Evolutionary conservation across 2,888 invertebrate species (phyloP).

Genomic region (Thelaira solivaga): DNA sequence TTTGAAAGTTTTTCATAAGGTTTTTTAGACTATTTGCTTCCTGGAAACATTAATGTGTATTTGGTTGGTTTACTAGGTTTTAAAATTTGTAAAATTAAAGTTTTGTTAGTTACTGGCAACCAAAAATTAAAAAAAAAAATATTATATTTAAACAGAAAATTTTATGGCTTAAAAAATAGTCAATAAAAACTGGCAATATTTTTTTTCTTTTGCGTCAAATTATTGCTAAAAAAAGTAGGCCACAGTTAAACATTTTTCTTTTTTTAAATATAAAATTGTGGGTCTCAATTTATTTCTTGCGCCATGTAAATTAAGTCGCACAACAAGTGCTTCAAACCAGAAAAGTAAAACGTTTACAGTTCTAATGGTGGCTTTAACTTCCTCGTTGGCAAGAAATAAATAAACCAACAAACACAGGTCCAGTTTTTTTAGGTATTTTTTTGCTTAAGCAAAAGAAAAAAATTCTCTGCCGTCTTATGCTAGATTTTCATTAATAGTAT

Average conservation of each 20-base stretch:
- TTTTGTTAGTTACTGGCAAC: not conserved
- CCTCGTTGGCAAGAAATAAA: slow-evolving; percentile 13
- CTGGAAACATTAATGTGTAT: too few species aligned
- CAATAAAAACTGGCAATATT: not conserved
- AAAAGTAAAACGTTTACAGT: slow-evolving; percentile 20
- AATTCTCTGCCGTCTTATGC: slow-evolving; percentile 12
- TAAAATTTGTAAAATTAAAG: not conserved
- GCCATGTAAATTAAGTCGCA: not conserved
- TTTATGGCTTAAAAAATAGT: not conserved
- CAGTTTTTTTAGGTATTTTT: slow-evolving; percentile 34
- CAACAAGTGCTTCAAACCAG: slow-evolving; percentile 23
- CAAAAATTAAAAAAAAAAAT: not conserved
- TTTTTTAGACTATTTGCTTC: too few species aligned
- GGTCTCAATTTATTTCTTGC: not conserved
- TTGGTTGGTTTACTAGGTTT: too few species aligned
- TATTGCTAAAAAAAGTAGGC: slow-evolving; percentile 8
- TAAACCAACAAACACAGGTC: slow-evolving; percentile 26
- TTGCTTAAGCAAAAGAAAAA: slow-evolving; percentile 3
- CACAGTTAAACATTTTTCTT: not conserved
- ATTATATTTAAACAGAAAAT: not conserved
- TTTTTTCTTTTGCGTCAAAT: not conserved
- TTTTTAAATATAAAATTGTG: too few species aligned
- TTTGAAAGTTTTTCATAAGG: too few species aligned
- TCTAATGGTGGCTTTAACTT: slow-evolving; percentile 50
- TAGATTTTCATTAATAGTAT: slow-evolving; percentile 32